Base-by-base conservation (phyloP, 2,797 vertebrate genomes). In the Micropoecilia bifurca region DNA sequence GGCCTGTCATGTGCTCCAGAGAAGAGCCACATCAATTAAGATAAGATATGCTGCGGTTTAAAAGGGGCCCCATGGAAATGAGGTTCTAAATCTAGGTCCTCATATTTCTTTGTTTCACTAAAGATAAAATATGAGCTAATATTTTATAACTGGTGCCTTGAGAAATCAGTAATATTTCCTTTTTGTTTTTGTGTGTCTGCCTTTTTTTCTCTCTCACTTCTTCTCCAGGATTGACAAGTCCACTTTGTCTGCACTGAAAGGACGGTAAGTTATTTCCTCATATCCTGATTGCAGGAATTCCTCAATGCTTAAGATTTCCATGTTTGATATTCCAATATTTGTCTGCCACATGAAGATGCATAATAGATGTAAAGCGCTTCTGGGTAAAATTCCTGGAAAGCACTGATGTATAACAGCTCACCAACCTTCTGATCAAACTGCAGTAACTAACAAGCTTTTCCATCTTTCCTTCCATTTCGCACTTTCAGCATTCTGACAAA, bases 141-240 rank as follows among this genome's bases (percentile, higher is more conserved):
- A 68, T 57, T 55, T 73, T 8, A n/a, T 71, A 68, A 81, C 47
- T 75, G 50, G 43, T 82, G 71, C 71, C 78, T 76, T 48, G 16
- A 80, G 43, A 45, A 76, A 76, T 77, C 33, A 75, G 55, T 80
- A 80, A 80, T 82, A 25, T 80, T 13, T 89, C 13, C 20, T 68
- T 10, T 68, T 68, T 85, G 6, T 84, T 1, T 83, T 13, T 82
- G 30, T 85, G 41, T 85, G 50, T 83, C 6, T 81, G 47, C n/a
- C 74, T 71, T 39, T 68, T 53, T 25, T 78, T 61, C 41, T 57
- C 77, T 84, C 20, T 66, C 71, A 46, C 63, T 77, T 81, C 57
- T 39, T 78, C 74, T 83, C 71, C 94, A 99, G 98, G 98, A 97
- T 98, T 33, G 98, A 99, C 95, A 99, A 99, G 95, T 95, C 96